A percentile compares a stretch with the other conserved stretches of the same genome.
Evolutionary conservation across 1,140 invertebrate species (phyloP).

Genomic region (Pseudoatta argentina): DNA sequence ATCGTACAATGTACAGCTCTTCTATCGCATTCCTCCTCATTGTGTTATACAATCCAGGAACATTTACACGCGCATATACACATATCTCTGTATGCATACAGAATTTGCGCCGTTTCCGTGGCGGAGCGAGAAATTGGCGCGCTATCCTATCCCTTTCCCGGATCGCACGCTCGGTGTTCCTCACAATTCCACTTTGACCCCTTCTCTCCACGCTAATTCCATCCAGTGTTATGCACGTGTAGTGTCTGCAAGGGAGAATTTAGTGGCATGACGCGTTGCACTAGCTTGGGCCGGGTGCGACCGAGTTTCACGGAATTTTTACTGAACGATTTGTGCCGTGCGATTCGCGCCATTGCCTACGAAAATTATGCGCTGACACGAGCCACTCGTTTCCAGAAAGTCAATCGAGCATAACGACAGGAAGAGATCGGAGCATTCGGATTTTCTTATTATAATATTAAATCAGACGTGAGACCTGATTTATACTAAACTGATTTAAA

Average conservation of each 20-base stretch:
- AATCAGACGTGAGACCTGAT: slow-evolving; percentile 11
- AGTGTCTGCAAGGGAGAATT: slow-evolving; percentile 41
- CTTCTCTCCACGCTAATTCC: slow-evolving; percentile 35
- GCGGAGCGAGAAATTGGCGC: slow-evolving; percentile 48
- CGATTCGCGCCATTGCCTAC: slow-evolving; percentile 69
- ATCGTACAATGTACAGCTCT: not conserved
- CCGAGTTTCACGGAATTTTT: slow-evolving; percentile 71
- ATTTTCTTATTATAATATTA: slow-evolving; percentile 27
- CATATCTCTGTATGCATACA: slow-evolving; percentile 1
- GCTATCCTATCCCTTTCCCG: slow-evolving; percentile 19
- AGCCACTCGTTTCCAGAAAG: slow-evolving; percentile 73
- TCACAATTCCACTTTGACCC: slow-evolving; percentile 51
- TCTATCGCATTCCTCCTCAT: slow-evolving; percentile 23
- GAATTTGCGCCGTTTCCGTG: slow-evolving; percentile 29
- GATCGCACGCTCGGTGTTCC: slow-evolving; percentile 36
- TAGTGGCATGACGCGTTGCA: slow-evolving; percentile 17
- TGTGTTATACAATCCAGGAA: slow-evolving; percentile 49
- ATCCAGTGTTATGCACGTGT: not conserved
- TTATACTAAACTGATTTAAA: slow-evolving; percentile 9
- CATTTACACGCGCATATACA: slow-evolving; percentile 44
- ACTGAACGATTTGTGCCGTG: slow-evolving; percentile 50
- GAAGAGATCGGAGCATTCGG: slow-evolving; percentile 38
- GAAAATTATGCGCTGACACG: slow-evolving; percentile 75
- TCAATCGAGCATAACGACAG: slow-evolving; percentile 67
- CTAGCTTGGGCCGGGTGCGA: not conserved